Evolutionary conservation across 1,140 invertebrate genomes (phyloP), one percentile per base, ranked within the genome.

Genomic region (Saccostrea glomerata): DNA sequence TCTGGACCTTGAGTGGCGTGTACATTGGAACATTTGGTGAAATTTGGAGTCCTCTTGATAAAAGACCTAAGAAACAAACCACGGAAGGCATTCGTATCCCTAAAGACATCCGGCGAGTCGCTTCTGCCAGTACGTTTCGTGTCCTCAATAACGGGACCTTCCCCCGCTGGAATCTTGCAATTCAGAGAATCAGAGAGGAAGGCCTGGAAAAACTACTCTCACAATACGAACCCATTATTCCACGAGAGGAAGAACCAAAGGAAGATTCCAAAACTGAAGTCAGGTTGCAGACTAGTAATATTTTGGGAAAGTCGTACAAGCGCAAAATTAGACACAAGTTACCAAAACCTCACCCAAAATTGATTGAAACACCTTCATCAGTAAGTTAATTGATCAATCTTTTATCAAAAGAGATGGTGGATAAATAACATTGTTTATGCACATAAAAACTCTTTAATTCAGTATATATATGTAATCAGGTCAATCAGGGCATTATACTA

Each of bases 11-110:
- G 15, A 87, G 86, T 88, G 92, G 92, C 1, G 83, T 85, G 60
- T 93, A 91, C 89, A 93, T 93, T 25, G 92, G 92, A 47, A 92
- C 91, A 11, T 93, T 93, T 58, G 92, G 91, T 15, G 90, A 91
- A 84, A 89, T 23, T 36, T 93, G 92, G 92, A 56, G 40, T 9
- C 85, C 87, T 25, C 47, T 92, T 0, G 87, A 85, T 11, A 85
- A 66, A 20, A 13, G 20, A 5, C 40, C 55, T 7, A 25, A 70
- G 20, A 89, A 85, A 82, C 77, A 85, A 40, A 83, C 88, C 0
- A 56, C 84, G 15, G 47, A 88, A 13, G 86, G 88, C n/a, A 25
- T 88, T n/a, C 83, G 89, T 7, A 56, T 92, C 6, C 92, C 92
- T 13, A 86, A 87, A 17, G 92, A 93, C 73, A 58, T 93, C 0